A percentile compares a stretch with the other conserved stretches of the same genome.
Conservation (phyloP, 1,140 invertebrate species). For the Augochlora pura region DNA sequence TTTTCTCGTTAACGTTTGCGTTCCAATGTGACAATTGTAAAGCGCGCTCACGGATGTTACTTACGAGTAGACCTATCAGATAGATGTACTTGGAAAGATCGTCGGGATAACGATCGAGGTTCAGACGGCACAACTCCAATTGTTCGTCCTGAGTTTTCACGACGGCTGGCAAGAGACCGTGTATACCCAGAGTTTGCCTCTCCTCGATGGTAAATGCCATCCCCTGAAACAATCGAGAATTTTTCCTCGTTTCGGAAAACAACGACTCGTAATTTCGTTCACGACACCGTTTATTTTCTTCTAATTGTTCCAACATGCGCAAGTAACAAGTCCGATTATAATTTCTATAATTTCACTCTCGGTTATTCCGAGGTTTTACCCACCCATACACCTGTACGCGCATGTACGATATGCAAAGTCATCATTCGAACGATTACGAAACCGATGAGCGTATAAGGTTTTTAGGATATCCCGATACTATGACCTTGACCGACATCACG, state of each 20-base stretch:
- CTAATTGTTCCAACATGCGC: too few species aligned
- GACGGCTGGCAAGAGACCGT: conserved; percentile 89
- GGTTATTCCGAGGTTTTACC: too few species aligned
- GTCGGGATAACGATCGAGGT: conserved; percentile 86
- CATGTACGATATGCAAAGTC: not conserved
- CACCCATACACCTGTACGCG: too few species aligned
- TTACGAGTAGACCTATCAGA: conserved; percentile 86
- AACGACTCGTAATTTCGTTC: too few species aligned
- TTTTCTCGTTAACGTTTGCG: not conserved
- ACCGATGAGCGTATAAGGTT: not conserved
- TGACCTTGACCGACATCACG: conserved; percentile 11
- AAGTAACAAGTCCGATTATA: too few species aligned
- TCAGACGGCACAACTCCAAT: conserved; percentile 85
- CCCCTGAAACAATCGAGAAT: conserved; percentile 81
- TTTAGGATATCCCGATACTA: not conserved
- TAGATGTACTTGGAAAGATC: conserved; percentile 92
- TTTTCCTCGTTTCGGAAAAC: not conserved
- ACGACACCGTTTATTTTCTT: too few species aligned
- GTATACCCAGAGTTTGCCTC: conserved; percentile 90
- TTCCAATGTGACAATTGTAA: not conserved
- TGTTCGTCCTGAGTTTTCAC: conserved; percentile 93
- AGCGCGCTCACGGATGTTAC: conserved; percentile 46
- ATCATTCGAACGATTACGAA: too few species aligned
- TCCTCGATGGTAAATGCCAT: conserved; percentile 92
- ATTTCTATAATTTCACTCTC: too few species aligned